phyloP scores from a whole-genome alignment of 1,140 invertebrate species.

The Mizuhopecten yessoensis region DNA sequence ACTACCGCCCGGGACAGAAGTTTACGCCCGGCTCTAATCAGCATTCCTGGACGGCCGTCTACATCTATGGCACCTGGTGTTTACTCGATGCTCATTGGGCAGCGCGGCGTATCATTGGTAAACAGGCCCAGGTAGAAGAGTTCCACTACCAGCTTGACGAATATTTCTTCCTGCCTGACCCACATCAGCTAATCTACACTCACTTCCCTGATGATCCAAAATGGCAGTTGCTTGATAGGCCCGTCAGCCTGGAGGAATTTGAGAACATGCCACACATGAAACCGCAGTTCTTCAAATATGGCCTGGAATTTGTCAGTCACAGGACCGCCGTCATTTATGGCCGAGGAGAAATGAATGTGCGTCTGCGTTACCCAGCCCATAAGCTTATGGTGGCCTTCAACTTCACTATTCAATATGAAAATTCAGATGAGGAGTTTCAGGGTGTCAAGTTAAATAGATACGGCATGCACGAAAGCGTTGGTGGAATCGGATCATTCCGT shows the following conservation, averaged over 20 bases:
- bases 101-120: constrained; percentile 82
- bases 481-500: constrained; percentile 81
- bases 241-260: constrained; percentile 81
- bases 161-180: constrained; percentile 83
- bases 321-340: constrained; percentile 80
- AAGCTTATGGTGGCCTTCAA: constrained; percentile 81
- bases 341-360: constrained; percentile 79
- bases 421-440: constrained; percentile 80
- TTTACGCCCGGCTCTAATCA: constrained; percentile 81
- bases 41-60: constrained; percentile 83
- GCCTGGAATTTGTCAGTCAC: constrained; percentile 82
- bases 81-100: constrained; percentile 84
- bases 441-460: constrained; percentile 80
- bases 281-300: constrained; percentile 83
- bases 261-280: constrained; percentile 84
- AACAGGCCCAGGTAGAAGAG: constrained; percentile 79
- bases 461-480: constrained; percentile 81
- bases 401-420: constrained; percentile 81
- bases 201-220: constrained; percentile 82
- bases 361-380: constrained; percentile 76
- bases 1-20: constrained; percentile 83
- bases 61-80: constrained; percentile 83
- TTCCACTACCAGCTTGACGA: constrained; percentile 83
- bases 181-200: constrained; percentile 83
- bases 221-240: constrained; percentile 82